phyloP scores from a whole-genome alignment of 2,797 vertebrate species.

The Acropternis orthonyx region DNA sequence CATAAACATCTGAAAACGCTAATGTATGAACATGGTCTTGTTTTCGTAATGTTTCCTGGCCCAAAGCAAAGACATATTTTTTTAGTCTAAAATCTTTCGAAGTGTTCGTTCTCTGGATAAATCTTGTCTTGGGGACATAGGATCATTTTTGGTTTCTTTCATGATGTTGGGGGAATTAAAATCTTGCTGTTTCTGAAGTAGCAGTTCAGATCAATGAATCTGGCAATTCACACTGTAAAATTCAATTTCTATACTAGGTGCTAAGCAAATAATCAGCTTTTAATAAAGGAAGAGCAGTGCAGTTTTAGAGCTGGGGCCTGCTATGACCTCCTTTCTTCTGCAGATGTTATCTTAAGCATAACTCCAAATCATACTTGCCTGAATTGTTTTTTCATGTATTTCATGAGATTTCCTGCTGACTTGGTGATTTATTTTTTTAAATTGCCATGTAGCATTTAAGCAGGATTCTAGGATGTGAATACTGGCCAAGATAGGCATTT shows the following conservation, averaged over 20 bases:
- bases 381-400: neutral
- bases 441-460: neutral
- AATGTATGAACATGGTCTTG: neutral
- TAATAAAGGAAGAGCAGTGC: neutral
- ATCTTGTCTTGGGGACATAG: neutral
- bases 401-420: neutral
- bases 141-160: neutral
- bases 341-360: neutral
- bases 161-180: neutral
- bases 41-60: neutral
- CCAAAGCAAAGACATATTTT: neutral
- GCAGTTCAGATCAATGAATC: neutral
- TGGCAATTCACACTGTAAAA: neutral
- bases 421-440: neutral
- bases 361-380: neutral
- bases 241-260: neutral
- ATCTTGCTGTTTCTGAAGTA: neutral
- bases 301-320: neutral
- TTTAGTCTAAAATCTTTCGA: neutral
- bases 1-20: neutral
- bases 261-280: conserved; percentile 17
- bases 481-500: neutral
- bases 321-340: neutral
- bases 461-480: neutral
- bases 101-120: neutral